Conservation (phyloP, 2,113 vertebrate species). For the Falcunculus frontatus region DNA sequence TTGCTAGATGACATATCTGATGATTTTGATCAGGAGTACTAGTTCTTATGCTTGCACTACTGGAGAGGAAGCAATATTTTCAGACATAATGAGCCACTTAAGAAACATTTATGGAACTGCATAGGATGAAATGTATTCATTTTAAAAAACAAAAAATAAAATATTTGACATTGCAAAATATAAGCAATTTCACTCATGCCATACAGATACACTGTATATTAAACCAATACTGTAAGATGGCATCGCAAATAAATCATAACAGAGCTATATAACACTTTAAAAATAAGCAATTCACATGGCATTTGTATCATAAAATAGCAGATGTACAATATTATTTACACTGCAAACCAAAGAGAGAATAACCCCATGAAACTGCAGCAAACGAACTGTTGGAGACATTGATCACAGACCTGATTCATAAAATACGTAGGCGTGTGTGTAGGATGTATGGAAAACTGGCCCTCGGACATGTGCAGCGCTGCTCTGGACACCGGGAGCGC, state of each 20-base stretch:
- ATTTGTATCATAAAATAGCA: conserved; percentile 65
- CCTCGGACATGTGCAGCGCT: neutral
- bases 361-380: conserved; percentile 50
- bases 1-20: conserved; percentile 32
- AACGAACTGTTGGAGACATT: conserved; percentile 4
- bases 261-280: conserved; percentile 40
- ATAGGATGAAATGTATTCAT: conserved; percentile 40
- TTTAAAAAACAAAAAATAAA: conserved; percentile 51
- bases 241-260: conserved; percentile 46
- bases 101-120: conserved; percentile 39
- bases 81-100: conserved; percentile 48
- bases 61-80: conserved; percentile 40
- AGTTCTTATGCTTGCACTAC: conserved; percentile 24
- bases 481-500: neutral
- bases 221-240: conserved; percentile 49
- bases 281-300: conserved; percentile 65
- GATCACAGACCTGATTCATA: conserved; percentile 66
- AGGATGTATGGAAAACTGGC: neutral
- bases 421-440: neutral
- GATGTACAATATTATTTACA: conserved; percentile 71
- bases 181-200: conserved; percentile 66
- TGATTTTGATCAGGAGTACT: conserved; percentile 32
- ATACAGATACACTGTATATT: conserved; percentile 53
- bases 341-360: conserved; percentile 55
- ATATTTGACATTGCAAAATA: conserved; percentile 58